A percentile compares a stretch with the other conserved stretches of the same genome.
phyloP scores from a whole-genome alignment of 1,140 invertebrate species.

The Colletes gigas region DNA sequence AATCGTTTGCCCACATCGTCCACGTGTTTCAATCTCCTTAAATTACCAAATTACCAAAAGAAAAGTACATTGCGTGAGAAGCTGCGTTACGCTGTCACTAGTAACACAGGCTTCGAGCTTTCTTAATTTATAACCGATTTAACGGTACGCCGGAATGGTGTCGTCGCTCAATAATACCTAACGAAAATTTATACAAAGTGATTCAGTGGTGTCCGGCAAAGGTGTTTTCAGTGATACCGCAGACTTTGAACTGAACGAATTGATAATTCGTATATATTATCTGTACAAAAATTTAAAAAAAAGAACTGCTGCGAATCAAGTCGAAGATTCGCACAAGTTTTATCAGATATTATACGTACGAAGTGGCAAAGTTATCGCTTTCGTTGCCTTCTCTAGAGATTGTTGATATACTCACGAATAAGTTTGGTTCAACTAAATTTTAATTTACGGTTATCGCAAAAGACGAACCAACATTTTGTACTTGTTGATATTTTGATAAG shows the following conservation, averaged over 20 bases:
- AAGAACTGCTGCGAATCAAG: conserved; percentile 6
- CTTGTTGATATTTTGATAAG: background rate
- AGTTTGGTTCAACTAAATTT: too few species aligned
- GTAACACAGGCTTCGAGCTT: conserved; percentile 99
- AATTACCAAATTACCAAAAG: conserved; percentile 99
- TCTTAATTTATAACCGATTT: conserved; percentile 83
- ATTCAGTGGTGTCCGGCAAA: conserved; percentile 40
- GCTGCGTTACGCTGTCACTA: conserved; percentile 97
- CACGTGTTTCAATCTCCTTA: conserved; percentile 99
- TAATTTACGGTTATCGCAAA: background rate
- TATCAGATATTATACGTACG: background rate
- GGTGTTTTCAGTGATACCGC: background rate
- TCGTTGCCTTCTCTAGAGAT: background rate
- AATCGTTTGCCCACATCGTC: conserved; percentile 98
- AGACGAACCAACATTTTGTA: background rate
- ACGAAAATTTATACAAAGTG: conserved; percentile 41
- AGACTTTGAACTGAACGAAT: conserved; percentile 7
- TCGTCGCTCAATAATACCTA: conserved; percentile 30
- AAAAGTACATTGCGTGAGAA: conserved; percentile 97
- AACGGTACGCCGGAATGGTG: background rate
- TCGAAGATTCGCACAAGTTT: conserved; percentile 22
- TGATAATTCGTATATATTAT: background rate
- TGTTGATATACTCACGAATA: background rate
- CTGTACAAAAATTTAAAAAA: background rate
- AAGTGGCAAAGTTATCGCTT: background rate